phyloP scores from a whole-genome alignment of 2,888 invertebrate genomes.

The Myopa testacea region DNA sequence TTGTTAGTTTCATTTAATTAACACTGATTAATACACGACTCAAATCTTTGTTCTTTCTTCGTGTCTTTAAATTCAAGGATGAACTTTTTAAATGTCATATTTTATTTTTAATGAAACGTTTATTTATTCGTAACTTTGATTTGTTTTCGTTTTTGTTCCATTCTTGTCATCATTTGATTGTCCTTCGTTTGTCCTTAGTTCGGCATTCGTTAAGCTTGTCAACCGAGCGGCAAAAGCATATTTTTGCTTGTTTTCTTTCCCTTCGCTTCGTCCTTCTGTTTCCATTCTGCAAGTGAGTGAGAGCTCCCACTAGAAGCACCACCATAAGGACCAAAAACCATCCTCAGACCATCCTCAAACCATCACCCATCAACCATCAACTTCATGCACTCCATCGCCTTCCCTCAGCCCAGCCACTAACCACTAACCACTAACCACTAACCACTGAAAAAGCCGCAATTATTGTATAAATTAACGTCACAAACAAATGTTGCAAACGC shows the following conservation, averaged over 20 bases:
- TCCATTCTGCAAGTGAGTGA: neutral
- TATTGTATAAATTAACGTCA: constrained; percentile 69
- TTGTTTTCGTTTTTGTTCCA: no score
- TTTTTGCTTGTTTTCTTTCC: neutral
- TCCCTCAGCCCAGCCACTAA: constrained; percentile 24
- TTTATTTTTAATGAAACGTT: no score
- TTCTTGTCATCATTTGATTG: no score
- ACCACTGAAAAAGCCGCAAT: constrained; percentile 53
- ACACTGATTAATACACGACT: no score
- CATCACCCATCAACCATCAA: neutral
- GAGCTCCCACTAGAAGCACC: neutral
- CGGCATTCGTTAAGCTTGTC: no score
- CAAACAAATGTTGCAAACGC: constrained; percentile 69
- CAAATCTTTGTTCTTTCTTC: no score
- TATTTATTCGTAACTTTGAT: no score
- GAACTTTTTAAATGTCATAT: no score
- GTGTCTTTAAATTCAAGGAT: no score
- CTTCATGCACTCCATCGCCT: constrained; percentile 11
- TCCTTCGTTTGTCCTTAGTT: no score
- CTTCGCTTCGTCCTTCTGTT: neutral
- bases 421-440: constrained; percentile 14
- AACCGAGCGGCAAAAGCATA: no score
- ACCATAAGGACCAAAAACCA: neutral
- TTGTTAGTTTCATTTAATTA: no score
- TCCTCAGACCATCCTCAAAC: neutral